Percentiles rank a stretch among this genome's conserved stretches.
Conservation (phyloP, 30 jellyfish, hydroid and myxozoan species). For the Hydractinia echinata region DNA sequence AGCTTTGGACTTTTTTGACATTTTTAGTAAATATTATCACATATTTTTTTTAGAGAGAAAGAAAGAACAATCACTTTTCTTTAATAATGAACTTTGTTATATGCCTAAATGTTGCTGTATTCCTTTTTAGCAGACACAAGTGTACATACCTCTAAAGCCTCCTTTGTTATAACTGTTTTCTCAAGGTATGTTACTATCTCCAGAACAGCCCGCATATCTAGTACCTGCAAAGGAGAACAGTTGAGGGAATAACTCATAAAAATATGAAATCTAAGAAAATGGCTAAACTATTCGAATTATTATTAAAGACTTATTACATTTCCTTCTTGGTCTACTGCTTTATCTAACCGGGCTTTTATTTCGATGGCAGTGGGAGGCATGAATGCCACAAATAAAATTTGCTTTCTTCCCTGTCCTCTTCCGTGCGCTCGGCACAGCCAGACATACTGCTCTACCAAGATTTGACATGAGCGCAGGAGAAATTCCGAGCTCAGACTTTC, state of each 20-base stretch:
- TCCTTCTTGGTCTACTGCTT: constrained; percentile 96
- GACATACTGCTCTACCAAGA: constrained; percentile 35
- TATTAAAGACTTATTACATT: constrained; percentile 47
- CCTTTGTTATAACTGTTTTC: constrained; percentile 63
- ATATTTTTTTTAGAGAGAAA: too few species aligned
- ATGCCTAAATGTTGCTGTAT: too few species aligned
- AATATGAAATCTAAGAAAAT: background rate
- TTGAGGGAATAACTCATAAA: background rate
- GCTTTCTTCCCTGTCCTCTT: constrained; percentile 36
- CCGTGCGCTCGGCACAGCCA: constrained; percentile 46
- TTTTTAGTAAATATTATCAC: too few species aligned
- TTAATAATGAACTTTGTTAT: too few species aligned
- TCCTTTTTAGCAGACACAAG: background rate
- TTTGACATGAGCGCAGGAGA: constrained; percentile 45
- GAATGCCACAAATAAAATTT: constrained; percentile 73
- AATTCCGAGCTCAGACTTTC: constrained; percentile 30
- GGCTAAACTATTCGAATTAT: background rate
- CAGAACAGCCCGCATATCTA: constrained; percentile 85
- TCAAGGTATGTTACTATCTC: constrained; percentile 84
- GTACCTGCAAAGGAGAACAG: constrained; percentile 85
- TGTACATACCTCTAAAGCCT: constrained; percentile 85
- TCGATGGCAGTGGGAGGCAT: constrained; percentile 99
- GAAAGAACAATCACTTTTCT: too few species aligned
- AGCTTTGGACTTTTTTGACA: too few species aligned
- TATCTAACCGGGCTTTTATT: constrained; percentile 92